phyloP scores from a whole-genome alignment of 2,113 vertebrate species.

The Saguinus imperator region DNA sequence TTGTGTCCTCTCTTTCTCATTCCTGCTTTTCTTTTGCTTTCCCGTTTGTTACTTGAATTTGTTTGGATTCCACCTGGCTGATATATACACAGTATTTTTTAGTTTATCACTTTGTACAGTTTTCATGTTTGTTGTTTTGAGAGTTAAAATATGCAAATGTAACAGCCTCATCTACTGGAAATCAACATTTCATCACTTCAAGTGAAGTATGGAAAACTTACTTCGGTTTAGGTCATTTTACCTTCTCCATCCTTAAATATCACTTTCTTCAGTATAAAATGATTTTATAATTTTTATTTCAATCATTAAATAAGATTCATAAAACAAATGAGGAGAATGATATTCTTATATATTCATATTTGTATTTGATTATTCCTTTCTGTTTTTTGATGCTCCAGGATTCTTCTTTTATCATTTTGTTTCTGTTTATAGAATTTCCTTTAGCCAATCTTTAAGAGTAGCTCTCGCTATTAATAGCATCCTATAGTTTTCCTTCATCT shows the following conservation, averaged over 20 bases:
- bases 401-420: background rate
- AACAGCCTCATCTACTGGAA: background rate
- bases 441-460: background rate
- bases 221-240: background rate
- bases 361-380: background rate
- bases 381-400: background rate
- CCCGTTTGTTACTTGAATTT: background rate
- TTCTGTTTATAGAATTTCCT: background rate
- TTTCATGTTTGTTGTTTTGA: background rate
- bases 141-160: background rate
- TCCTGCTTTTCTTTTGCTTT: background rate
- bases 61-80: background rate
- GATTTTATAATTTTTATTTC: background rate
- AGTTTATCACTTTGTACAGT: background rate
- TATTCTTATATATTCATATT: background rate
- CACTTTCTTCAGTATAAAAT: background rate
- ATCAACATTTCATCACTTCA: background rate
- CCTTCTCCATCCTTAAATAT: background rate
- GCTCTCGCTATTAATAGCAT: background rate
- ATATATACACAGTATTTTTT: background rate
- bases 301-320: background rate
- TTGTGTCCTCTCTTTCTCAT: background rate
- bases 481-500: background rate
- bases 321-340: background rate
- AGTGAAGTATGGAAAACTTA: background rate